Percentiles rank a stretch among this genome's conserved stretches.
These are phyloP conservation scores for Andricus curvator DNA, from an alignment of 2,888 invertebrate genomes.

Conservation along the genomic window DNA sequence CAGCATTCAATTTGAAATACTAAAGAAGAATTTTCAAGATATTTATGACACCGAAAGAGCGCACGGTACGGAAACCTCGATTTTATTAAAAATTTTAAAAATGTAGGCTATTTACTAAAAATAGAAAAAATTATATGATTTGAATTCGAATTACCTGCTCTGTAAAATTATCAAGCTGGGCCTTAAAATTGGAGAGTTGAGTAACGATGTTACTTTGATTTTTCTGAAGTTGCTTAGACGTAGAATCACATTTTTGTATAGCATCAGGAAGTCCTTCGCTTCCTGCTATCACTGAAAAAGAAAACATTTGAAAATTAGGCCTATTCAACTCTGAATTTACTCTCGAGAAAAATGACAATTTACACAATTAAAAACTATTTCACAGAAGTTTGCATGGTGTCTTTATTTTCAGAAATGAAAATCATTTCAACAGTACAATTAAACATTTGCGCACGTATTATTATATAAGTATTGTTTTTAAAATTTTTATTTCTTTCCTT, in stretches of 20 bases:
- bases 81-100: too few species aligned
- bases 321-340: background rate
- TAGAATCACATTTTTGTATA: constrained; percentile 86
- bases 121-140: background rate
- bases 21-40: too few species aligned
- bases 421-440: background rate
- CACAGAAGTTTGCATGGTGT: background rate
- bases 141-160: constrained; percentile 74
- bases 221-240: constrained; percentile 83
- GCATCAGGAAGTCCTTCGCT: constrained; percentile 86
- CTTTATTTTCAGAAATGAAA: background rate
- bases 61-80: too few species aligned
- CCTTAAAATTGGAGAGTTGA: constrained; percentile 81
- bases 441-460: background rate
- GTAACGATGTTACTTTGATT: constrained; percentile 83
- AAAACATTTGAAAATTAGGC: constrained; percentile 38
- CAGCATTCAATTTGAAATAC: too few species aligned
- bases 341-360: background rate
- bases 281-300: constrained; percentile 83
- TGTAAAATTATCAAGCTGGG: constrained; percentile 80
- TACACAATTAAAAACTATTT: constrained; percentile 2
- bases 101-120: too few species aligned
- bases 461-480: background rate
- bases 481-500: background rate
- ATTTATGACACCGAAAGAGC: too few species aligned